These are phyloP conservation scores for Drosophila anomalata DNA, from an alignment of 2,888 invertebrate genomes.

Conservation along the genomic window DNA sequence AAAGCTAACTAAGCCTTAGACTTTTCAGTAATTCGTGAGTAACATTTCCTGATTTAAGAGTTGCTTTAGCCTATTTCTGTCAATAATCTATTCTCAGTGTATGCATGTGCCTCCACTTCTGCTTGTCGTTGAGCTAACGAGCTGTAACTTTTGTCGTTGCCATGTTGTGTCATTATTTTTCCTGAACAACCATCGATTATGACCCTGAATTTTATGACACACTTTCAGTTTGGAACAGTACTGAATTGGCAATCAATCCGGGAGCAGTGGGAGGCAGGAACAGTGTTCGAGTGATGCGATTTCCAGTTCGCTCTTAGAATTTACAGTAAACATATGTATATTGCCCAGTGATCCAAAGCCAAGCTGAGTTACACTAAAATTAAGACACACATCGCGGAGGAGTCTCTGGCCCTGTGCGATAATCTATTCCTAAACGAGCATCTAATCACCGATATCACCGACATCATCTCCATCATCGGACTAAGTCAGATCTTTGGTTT, in stretches of 20 bases:
- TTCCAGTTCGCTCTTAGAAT: conserved; percentile 33
- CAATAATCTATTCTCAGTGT: conserved; percentile 20
- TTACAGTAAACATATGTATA: conserved; percentile 24
- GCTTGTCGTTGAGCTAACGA: conserved; percentile 31
- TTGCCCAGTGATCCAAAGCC: conserved; percentile 69
- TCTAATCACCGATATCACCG: conserved; percentile 11
- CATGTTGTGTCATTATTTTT: conserved; percentile 26
- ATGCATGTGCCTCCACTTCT: conserved; percentile 26
- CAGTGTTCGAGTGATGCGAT: conserved; percentile 24
- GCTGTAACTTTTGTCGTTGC: conserved; percentile 21
- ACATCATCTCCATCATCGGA: conserved; percentile 4
- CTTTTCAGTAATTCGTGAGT: neutral
- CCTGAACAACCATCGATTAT: conserved; percentile 30
- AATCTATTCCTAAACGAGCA: conserved; percentile 3
- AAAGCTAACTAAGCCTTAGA: neutral
- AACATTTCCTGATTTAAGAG: conserved; percentile 7
- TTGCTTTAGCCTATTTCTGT: conserved; percentile 6
- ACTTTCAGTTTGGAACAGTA: conserved; percentile 68
- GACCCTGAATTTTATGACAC: conserved; percentile 51
- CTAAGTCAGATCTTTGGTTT: conserved; percentile 19
- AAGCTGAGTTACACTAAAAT: conserved; percentile 64
- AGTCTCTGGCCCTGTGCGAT: conserved; percentile 1
- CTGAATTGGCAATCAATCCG: conserved; percentile 42
- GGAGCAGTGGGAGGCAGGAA: conserved; percentile 37
- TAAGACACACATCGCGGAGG: conserved; percentile 17